Percentiles rank a stretch among this genome's conserved stretches.
Conservation (phyloP, 2,888 invertebrate genomes). For the Mythimna lalbum region DNA sequence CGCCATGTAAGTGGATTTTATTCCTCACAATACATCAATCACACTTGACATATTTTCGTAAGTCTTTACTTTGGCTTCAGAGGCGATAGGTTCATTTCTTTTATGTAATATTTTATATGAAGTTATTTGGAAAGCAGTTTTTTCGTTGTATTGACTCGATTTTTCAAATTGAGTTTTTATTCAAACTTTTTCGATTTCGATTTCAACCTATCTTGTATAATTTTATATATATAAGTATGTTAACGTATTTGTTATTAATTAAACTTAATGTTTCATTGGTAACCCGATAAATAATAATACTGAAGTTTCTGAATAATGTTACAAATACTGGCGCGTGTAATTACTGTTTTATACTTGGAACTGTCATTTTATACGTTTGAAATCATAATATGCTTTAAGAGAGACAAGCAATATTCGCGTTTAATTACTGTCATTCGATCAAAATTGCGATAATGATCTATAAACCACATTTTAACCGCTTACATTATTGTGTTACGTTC, state of each 20-base stretch:
- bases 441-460: not conserved
- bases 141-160: conserved; percentile 2
- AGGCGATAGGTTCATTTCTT: conserved; percentile 64
- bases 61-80: conserved; percentile 60
- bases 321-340: not conserved
- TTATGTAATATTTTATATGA: conserved; percentile 46
- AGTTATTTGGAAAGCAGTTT: conserved; percentile 23
- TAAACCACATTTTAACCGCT: not conserved
- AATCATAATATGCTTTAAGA: conserved; percentile 17
- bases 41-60: conserved; percentile 71
- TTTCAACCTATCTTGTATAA: not conserved
- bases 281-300: not conserved
- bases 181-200: not conserved
- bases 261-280: not conserved
- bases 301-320: not conserved
- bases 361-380: not conserved
- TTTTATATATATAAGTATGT: not conserved
- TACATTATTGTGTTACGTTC: not conserved
- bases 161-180: conserved; percentile 15
- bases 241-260: not conserved
- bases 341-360: not conserved
- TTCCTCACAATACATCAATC: conserved; percentile 74
- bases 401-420: not conserved
- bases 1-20: conserved; percentile 83
- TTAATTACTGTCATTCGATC: conserved; percentile 8